These are phyloP conservation scores for Parapristionchus giblindavisi DNA, from an alignment of 2,888 invertebrate genomes.

Conservation along the genomic window DNA sequence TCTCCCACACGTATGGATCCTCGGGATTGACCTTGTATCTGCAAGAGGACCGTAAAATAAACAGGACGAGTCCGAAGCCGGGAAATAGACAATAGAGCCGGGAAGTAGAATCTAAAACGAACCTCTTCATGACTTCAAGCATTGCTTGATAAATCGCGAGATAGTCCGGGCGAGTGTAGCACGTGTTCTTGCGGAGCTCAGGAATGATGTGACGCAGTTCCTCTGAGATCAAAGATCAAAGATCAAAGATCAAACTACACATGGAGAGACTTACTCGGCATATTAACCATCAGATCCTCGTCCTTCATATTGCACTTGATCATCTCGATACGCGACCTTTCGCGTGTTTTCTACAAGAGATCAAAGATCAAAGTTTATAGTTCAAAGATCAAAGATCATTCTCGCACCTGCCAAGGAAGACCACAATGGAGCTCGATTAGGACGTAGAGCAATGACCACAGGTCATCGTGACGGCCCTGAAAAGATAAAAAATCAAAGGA, in stretches of 20 bases:
- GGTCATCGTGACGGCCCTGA: slow-evolving; percentile 37
- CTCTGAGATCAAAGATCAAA: slow-evolving; percentile 13
- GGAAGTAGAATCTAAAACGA: too few species aligned
- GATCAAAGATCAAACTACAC: not conserved
- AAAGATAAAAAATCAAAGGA: slow-evolving; percentile 1
- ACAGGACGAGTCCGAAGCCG: too few species aligned
- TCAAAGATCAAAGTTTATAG: not conserved
- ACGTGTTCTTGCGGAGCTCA: slow-evolving; percentile 10
- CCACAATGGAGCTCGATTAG: slow-evolving; percentile 76
- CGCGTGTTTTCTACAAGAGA: slow-evolving; percentile 40
- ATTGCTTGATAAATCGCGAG: not conserved
- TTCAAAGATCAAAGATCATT: too few species aligned
- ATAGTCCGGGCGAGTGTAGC: slow-evolving; percentile 32
- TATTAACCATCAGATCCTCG: slow-evolving; percentile 48
- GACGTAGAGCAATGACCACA: slow-evolving; percentile 49
- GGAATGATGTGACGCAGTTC: slow-evolving; percentile 20
- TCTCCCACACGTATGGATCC: slow-evolving; percentile 35
- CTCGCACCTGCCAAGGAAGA: slow-evolving; percentile 59
- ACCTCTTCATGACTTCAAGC: slow-evolving; percentile 19
- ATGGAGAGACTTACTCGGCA: slow-evolving; percentile 49
- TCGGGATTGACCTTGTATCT: slow-evolving; percentile 18
- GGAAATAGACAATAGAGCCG: too few species aligned
- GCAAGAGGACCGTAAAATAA: too few species aligned
- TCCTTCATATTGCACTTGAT: slow-evolving; percentile 53
- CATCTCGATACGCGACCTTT: slow-evolving; percentile 46